Evolutionary conservation across 1,140 invertebrate species (phyloP).

Genomic region (Magallana gigas): DNA sequence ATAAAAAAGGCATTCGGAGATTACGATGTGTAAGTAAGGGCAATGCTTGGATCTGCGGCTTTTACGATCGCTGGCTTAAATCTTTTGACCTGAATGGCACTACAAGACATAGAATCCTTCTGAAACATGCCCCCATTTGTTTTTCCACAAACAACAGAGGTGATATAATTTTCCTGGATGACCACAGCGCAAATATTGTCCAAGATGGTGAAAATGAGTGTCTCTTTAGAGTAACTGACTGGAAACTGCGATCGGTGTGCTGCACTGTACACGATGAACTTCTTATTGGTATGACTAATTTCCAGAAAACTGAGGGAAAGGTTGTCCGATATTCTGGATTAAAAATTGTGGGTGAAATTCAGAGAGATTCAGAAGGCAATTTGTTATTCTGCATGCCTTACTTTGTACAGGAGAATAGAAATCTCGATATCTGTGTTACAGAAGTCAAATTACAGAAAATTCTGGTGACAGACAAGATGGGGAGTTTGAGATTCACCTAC

Average conservation of each 20-base stretch:
- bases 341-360: background rate
- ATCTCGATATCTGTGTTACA: conserved; percentile 3
- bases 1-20: background rate
- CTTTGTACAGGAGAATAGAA: background rate
- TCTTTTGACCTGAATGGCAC: background rate
- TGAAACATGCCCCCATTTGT: background rate
- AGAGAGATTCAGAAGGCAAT: background rate
- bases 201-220: background rate
- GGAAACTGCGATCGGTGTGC: background rate
- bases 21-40: background rate
- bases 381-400: conserved; percentile 10
- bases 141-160: background rate
- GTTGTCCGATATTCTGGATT: conserved; percentile 1
- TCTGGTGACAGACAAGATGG: background rate
- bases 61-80: conserved; percentile 4
- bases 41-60: background rate
- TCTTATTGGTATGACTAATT: conserved; percentile 5
- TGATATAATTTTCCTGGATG: background rate
- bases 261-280: background rate
- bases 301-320: conserved; percentile 1
- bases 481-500: background rate
- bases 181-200: background rate
- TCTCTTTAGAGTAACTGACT: background rate
- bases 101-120: background rate
- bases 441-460: background rate